A percentile compares a stretch with the other conserved stretches of the same genome.
Conservation (phyloP, 2,113 vertebrate genomes). For the Pachypanchax playfairii region DNA sequence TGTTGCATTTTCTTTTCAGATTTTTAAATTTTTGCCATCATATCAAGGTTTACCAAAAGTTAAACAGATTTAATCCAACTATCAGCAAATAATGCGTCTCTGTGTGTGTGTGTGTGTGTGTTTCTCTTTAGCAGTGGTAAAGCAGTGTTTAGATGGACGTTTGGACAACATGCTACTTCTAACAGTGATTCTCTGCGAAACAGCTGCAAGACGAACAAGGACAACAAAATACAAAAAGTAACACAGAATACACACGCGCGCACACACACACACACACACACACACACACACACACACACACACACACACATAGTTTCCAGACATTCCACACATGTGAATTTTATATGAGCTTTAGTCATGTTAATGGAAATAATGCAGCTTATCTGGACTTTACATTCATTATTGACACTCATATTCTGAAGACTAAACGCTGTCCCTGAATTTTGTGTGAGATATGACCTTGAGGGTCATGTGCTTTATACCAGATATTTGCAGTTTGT, state of each 20-base stretch:
- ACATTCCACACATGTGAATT: too few species aligned
- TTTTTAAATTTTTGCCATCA: too few species aligned
- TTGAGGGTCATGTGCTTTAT: not conserved
- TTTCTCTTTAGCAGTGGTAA: constrained; percentile 71
- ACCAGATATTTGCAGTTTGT: not conserved
- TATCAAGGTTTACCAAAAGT: too few species aligned
- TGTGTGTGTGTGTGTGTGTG: not conserved
- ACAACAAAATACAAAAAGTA: constrained; percentile 82
- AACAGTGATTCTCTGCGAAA: constrained; percentile 43
- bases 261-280: too few species aligned
- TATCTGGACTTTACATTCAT: too few species aligned
- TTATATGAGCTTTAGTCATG: too few species aligned
- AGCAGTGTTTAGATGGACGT: constrained; percentile 83
- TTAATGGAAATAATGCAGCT: too few species aligned
- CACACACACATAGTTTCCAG: too few species aligned
- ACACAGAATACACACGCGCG: too few species aligned
- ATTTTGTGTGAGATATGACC: not conserved
- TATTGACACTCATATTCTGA: not conserved
- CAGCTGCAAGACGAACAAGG: constrained; percentile 69
- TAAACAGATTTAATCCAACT: too few species aligned
- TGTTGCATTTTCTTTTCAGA: too few species aligned
- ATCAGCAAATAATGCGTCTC: not conserved
- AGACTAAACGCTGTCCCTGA: not conserved
- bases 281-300: too few species aligned
- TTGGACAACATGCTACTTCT: constrained; percentile 74